Percentiles rank a stretch among this genome's conserved stretches.
Evolutionary conservation across 2,113 vertebrate species (phyloP).

Genomic region (Rhadina sibilatrix): DNA sequence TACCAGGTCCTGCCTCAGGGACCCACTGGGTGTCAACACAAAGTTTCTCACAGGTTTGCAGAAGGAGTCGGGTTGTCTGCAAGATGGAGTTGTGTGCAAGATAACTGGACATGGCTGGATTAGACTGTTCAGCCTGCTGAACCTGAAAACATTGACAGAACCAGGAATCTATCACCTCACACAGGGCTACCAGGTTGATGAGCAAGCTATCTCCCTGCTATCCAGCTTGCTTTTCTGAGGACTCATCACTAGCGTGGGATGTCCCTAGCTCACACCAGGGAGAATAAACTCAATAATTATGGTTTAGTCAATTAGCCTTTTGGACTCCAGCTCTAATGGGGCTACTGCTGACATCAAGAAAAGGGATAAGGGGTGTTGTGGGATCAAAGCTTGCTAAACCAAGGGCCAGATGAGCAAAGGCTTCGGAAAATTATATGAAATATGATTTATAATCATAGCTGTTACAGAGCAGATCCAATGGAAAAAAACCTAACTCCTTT

Average conservation of each 20-base stretch:
- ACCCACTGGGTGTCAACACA: not conserved
- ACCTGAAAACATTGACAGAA: not conserved
- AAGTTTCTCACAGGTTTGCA: not conserved
- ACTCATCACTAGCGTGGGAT: not conserved
- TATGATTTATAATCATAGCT: not conserved
- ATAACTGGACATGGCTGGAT: not conserved
- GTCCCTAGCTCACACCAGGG: not conserved
- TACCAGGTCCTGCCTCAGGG: not conserved
- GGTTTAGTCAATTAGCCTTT: not conserved
- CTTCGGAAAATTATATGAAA: not conserved
- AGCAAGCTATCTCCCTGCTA: not conserved
- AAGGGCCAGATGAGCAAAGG: not conserved
- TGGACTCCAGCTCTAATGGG: not conserved
- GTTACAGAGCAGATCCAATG: not conserved
- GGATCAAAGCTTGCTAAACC: not conserved
- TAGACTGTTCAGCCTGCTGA: not conserved
- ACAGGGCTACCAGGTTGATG: not conserved
- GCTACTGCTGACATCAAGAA: not conserved
- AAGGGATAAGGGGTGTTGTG: not conserved
- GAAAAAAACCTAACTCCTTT: not conserved
- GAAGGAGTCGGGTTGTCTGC: not conserved
- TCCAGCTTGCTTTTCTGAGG: not conserved
- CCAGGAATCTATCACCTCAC: not conserved
- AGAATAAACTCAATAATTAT: not conserved
- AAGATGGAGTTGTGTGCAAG: not conserved